Evolutionary conservation across 2,888 invertebrate genomes (phyloP), one percentile per base, ranked within the genome.

Genomic region (Himalopsyche kuldschensis): DNA sequence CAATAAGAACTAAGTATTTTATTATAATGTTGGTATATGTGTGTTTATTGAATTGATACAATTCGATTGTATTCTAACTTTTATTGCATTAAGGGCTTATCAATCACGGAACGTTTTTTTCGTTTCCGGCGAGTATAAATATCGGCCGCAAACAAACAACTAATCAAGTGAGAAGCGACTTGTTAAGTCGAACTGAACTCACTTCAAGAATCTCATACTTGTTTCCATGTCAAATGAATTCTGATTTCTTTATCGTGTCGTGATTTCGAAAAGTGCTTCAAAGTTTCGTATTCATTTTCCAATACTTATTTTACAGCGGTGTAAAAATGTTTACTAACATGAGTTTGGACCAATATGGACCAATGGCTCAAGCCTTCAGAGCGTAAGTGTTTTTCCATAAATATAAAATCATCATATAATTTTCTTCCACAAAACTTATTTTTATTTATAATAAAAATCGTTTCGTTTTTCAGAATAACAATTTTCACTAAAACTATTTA

Each of bases 81-180:
- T 91, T 91, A 92, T 92, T 92, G 88, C 92, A 92, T 92, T 92
- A 92, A 91, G 90, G 90, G 90, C 91, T 92, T 92, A 92, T 89
- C 89, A 82, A 89, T 85, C 92, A 92, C 86, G 86, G 55, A 82
- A 85, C 75, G 78, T 41, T 47, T 17, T 31, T 41, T 20, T 24
- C 17, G 81, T 46, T 75, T 63, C 35, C 31, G 15, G n/a, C 46
- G 4, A 20, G 79, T 86, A 85, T 86, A 86, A 82, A 86, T 80
- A 77, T 69, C 46, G 79, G 82, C 55, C 31, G 63, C 41, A 6
- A 80, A 46, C 30, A 27, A 31, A 78, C 48, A 78, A 31, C 35
- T 83, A 83, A 83, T 85, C 82, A 91, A 90, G 92, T 92, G 92
- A 92, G 92, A 91, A 92, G 91, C 92, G 92, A 91, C 91, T 82